Conservation (phyloP, 2,113 vertebrate genomes). For the Heptranchias perlo region DNA sequence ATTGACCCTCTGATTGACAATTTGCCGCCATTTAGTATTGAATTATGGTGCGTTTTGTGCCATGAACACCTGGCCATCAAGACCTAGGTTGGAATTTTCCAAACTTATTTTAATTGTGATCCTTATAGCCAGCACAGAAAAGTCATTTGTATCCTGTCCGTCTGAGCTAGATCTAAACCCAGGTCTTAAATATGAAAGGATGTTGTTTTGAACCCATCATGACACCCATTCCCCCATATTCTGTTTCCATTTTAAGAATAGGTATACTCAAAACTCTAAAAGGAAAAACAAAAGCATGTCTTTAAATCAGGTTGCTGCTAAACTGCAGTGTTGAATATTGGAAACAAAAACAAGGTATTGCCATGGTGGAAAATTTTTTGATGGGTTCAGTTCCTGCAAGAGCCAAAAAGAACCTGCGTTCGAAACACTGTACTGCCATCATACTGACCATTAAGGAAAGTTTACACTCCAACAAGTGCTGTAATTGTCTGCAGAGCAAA, state of each 20-base stretch:
- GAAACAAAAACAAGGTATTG: neutral
- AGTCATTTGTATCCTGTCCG: neutral
- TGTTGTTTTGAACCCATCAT: neutral
- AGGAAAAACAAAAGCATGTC: neutral
- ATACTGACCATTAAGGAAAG: neutral
- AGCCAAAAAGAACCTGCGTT: neutral
- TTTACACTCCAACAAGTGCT: neutral
- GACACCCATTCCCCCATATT: neutral
- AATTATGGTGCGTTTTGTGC: neutral
- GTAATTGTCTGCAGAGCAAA: neutral
- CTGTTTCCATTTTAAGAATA: neutral
- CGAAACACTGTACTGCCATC: neutral
- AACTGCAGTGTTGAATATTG: neutral
- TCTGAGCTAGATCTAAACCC: neutral
- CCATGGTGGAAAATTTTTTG: neutral
- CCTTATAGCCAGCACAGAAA: neutral
- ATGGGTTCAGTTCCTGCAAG: neutral
- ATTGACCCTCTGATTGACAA: neutral
- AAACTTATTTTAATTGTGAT: neutral
- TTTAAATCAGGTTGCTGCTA: neutral
- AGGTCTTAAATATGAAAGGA: neutral
- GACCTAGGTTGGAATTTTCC: neutral
- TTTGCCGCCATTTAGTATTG: neutral
- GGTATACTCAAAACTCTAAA: neutral
- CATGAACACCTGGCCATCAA: neutral